Evolutionary conservation across 2,113 vertebrate genomes (phyloP).

Genomic region (Poeciliopsis prolifica): DNA sequence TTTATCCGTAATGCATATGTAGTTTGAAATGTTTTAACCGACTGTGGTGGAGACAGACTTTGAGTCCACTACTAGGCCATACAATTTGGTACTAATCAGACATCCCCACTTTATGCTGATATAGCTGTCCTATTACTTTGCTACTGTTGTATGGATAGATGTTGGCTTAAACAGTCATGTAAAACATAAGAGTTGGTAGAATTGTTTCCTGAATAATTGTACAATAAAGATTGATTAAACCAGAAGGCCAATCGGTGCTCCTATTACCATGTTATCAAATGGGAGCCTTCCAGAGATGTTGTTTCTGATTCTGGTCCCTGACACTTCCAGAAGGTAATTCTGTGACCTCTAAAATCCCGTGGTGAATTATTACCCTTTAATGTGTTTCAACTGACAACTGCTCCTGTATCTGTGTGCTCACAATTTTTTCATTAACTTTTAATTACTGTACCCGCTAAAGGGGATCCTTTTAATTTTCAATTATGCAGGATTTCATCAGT

Average conservation of each 20-base stretch:
- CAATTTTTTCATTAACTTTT: conserved; percentile 63
- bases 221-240: background rate
- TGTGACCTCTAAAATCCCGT: conserved; percentile 39
- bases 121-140: no score
- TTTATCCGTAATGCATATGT: no score
- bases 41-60: no score
- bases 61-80: no score
- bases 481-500: conserved; percentile 58
- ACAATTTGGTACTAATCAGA: no score
- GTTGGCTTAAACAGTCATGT: no score
- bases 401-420: conserved; percentile 33
- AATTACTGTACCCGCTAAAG: conserved; percentile 65
- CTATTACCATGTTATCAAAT: conserved; percentile 23
- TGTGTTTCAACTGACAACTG: conserved; percentile 49
- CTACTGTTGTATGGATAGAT: no score
- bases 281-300: conserved; percentile 24
- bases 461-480: conserved; percentile 64
- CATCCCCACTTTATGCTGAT: no score
- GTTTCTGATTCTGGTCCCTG: conserved; percentile 25
- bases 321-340: conserved; percentile 24
- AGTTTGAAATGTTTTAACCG: no score
- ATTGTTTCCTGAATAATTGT: background rate
- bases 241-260: background rate
- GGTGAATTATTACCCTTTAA: conserved; percentile 58
- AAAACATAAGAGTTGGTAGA: no score